A percentile compares a stretch with the other conserved stretches of the same genome.
These are phyloP conservation scores for Pilophorus perplexus DNA, from an alignment of 2,888 invertebrate species.

Conservation along the genomic window DNA sequence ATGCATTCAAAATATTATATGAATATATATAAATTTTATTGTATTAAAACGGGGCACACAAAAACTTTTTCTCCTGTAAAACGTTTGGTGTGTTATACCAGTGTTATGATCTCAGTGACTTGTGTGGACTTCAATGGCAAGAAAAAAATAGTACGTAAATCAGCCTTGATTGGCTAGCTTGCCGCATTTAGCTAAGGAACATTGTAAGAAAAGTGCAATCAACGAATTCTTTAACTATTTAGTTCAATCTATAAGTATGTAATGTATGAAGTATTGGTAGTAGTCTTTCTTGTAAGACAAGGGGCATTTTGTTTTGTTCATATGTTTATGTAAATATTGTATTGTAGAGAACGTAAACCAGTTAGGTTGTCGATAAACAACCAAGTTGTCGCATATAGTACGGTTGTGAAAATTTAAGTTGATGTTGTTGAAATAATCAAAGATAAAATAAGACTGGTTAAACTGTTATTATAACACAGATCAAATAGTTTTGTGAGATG, in stretches of 20 bases:
- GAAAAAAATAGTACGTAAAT: conserved; percentile 12
- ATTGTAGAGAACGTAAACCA: conserved; percentile 46
- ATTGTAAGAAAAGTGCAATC: conserved; percentile 47
- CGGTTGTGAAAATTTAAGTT: conserved; percentile 47
- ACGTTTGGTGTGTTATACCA: conserved; percentile 36
- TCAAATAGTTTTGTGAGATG: conserved; percentile 47
- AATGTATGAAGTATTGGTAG: conserved; percentile 44
- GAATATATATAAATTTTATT: conserved; percentile 28
- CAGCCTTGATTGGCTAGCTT: conserved; percentile 30
- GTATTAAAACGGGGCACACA: conserved; percentile 25
- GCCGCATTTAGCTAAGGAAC: conserved; percentile 44
- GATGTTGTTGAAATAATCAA: conserved; percentile 48
- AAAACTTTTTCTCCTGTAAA: conserved; percentile 23
- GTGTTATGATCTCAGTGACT: conserved; percentile 47
- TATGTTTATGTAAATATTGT: conserved; percentile 46
- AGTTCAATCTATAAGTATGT: conserved; percentile 44
- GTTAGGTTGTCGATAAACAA: conserved; percentile 46
- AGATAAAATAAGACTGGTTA: conserved; percentile 49
- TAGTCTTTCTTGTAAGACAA: conserved; percentile 47
- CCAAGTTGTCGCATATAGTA: conserved; percentile 46
- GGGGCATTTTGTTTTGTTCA: conserved; percentile 47
- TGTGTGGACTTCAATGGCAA: conserved; percentile 40
- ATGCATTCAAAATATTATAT: conserved; percentile 39
- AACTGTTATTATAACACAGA: conserved; percentile 48
- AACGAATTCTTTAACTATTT: conserved; percentile 46